Conservation (phyloP, 2,888 invertebrate genomes). For the Leptarthrus brevirostris region DNA sequence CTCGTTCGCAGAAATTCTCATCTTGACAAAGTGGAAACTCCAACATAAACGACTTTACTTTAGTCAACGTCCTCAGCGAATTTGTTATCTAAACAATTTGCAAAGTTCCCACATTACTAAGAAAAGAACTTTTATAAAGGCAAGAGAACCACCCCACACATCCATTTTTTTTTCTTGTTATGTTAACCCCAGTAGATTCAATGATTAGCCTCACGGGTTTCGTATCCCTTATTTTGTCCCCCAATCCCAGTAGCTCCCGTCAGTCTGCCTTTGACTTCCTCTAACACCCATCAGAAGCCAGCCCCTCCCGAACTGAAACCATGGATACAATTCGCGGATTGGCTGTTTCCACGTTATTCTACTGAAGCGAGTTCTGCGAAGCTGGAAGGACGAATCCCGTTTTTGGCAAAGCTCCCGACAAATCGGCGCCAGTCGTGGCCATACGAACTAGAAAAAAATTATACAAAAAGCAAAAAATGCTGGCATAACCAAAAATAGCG, state of each 20-base stretch:
- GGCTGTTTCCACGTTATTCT: not conserved
- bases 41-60: not conserved
- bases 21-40: not conserved
- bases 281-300: not conserved
- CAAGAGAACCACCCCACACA: not conserved
- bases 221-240: not conserved
- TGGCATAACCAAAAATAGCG: not conserved
- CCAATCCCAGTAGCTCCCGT: slow-evolving; percentile 13
- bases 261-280: slow-evolving; percentile 3
- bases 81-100: not conserved
- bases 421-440: slow-evolving; percentile 62
- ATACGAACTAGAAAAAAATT: not conserved
- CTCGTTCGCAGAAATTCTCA: not conserved
- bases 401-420: slow-evolving; percentile 64
- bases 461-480: slow-evolving; percentile 2
- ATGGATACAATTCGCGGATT: slow-evolving; percentile 26
- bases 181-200: not conserved
- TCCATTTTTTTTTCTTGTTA: not conserved
- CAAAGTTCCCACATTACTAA: not conserved
- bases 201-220: not conserved
- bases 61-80: not conserved
- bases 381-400: slow-evolving; percentile 19
- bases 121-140: not conserved
- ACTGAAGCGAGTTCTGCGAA: not conserved
- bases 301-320: not conserved